A percentile compares a stretch with the other conserved stretches of the same genome.
phyloP scores from a whole-genome alignment of 1,140 invertebrate genomes.

The Megathymus violae region DNA sequence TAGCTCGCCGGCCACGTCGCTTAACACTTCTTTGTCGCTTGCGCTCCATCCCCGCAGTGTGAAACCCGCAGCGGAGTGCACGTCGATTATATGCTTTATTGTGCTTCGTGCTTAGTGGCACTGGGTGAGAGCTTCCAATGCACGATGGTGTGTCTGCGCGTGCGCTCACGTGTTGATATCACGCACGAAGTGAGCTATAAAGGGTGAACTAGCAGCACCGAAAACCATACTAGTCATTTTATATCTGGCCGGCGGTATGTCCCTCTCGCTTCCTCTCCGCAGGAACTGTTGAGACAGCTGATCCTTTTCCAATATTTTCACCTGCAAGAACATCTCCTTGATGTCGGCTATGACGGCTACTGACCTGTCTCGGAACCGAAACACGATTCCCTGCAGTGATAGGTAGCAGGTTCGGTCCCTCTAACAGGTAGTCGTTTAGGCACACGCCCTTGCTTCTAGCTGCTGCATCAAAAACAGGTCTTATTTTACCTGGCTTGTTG shows the following conservation, averaged over 20 bases:
- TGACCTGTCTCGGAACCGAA: conserved; percentile 51
- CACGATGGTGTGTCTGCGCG: conserved; percentile 33
- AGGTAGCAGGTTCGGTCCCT: conserved; percentile 50
- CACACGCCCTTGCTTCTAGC: conserved; percentile 36
- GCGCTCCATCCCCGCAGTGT: conserved; percentile 1
- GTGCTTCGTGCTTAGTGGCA: conserved; percentile 13
- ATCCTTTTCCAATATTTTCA: conserved; percentile 48
- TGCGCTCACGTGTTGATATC: conserved; percentile 49
- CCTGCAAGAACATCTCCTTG: conserved; percentile 66
- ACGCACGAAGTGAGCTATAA: conserved; percentile 45
- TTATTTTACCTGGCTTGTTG: conserved; percentile 45
- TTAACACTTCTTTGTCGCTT: neutral
- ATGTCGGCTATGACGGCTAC: conserved; percentile 57
- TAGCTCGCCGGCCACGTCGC: neutral
- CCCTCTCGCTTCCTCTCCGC: conserved; percentile 42
- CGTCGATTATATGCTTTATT: neutral
- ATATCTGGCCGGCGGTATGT: conserved; percentile 29
- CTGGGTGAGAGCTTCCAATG: conserved; percentile 39
- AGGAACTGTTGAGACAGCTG: conserved; percentile 50
- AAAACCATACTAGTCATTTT: conserved; percentile 59
- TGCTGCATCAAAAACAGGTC: conserved; percentile 59
- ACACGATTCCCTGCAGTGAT: conserved; percentile 43
- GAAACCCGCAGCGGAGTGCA: neutral
- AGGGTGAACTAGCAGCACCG: conserved; percentile 52
- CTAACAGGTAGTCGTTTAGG: conserved; percentile 48